Evolutionary conservation across 2,888 invertebrate species (phyloP).

Genomic region (Cynaeus angustus): DNA sequence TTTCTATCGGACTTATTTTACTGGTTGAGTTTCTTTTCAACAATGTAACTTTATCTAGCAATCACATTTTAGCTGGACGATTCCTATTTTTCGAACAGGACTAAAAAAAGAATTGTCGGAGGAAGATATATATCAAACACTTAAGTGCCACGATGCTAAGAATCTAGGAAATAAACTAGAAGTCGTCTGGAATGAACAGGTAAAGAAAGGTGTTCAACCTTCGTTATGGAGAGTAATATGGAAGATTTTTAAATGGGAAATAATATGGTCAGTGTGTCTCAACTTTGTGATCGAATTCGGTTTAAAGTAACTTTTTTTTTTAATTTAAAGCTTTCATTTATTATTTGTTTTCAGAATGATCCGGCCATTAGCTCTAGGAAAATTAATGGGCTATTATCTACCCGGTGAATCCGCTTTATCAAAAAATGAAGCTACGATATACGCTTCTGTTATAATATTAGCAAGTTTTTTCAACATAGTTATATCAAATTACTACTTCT

Average conservation of each 20-base stretch:
- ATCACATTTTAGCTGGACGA: constrained; percentile 70
- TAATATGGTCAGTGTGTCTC: not conserved
- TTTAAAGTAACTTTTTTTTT: not conserved
- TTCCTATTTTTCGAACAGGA: constrained; percentile 72
- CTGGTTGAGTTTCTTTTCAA: not conserved
- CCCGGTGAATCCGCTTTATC: constrained; percentile 70
- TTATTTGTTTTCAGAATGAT: constrained; percentile 31
- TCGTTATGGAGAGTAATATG: constrained; percentile 67
- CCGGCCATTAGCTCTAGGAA: constrained; percentile 73
- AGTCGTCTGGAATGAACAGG: constrained; percentile 65
- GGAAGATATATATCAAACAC: constrained; percentile 53
- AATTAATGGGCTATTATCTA: constrained; percentile 75
- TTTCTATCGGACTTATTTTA: constrained; percentile 1
- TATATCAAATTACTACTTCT: not conserved
- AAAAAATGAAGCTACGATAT: constrained; percentile 73
- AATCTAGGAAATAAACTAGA: constrained; percentile 70
- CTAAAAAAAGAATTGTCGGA: constrained; percentile 71
- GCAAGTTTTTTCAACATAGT: not conserved
- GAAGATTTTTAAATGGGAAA: constrained; percentile 8
- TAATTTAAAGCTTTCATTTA: not conserved
- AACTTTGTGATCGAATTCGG: not conserved
- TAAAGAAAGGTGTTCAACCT: constrained; percentile 67
- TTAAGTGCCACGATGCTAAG: constrained; percentile 71
- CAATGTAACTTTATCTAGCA: not conserved
- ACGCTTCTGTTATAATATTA: constrained; percentile 10